Evolutionary conservation across 2,113 vertebrate genomes (phyloP), one percentile per base, ranked within the genome.

Genomic region (Rhombomys opimus): DNA sequence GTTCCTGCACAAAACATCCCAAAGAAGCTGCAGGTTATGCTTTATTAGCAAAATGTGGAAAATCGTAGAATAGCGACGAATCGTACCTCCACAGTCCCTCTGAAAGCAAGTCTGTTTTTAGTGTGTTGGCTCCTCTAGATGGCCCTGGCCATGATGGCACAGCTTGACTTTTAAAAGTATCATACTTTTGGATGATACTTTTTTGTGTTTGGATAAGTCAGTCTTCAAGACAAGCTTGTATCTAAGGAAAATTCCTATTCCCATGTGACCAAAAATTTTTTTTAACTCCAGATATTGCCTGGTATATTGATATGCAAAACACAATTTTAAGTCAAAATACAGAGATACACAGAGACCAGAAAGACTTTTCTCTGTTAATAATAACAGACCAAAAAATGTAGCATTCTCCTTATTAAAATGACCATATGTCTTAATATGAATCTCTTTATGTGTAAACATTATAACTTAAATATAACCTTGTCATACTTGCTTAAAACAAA

Each of bases 21-120:
- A 98, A 98, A 98, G 97, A 97, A 98, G 97, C 97, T 94, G 90
- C 97, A 96, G 98, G 98, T 98, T 98, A 98, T 95, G 97, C 96
- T 96, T 98, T 97, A 98, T 98, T 98, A 98, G 90, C 96, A 98
- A 88, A 75, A 75, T 97, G 96, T 94, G 96, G 82, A 97, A 98
- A 97, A 92, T 96, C 98, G 91, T 98, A 94, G 98, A 98, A 97
- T 57, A 18, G 57, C 92, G 95, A 95, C 90, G 98, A 98, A 97
- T 52, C 59, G 88, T 91, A 41, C 8, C 20, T 97, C 97, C 91
- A 77, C 73, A 95, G 92, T 25, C 70, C 77, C 65, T 32, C 38
- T 87, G 86, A 93, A 97, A 80, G 95, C n/a, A 15, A 6, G 93
- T 95, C 96, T 97, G 91, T 97, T 92, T 98, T 98, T 97, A n/a